phyloP scores from a whole-genome alignment of 2,113 vertebrate species.

The Choloepus hoffmanni region DNA sequence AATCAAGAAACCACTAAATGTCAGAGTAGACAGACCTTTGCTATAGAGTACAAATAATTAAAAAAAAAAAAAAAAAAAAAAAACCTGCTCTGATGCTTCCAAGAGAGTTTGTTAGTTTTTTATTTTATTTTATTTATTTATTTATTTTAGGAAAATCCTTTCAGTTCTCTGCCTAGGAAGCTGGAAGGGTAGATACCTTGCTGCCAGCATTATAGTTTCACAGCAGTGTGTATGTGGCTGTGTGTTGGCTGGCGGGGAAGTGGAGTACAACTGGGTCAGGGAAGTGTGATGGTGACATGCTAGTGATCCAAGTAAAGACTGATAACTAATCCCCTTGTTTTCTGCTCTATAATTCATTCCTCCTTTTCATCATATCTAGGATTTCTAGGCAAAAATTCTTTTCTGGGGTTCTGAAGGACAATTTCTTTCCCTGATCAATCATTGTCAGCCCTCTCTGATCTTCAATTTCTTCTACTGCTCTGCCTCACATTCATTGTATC shows the following conservation, averaged over 20 bases:
- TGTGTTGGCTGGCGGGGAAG: no score
- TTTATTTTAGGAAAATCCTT: neutral
- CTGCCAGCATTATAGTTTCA: neutral
- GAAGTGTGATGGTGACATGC: no score
- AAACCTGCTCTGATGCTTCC: neutral
- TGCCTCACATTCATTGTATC: neutral
- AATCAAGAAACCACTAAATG: neutral
- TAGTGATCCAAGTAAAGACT: neutral
- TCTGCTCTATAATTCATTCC: neutral
- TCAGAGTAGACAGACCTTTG: neutral
- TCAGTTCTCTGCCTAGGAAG: neutral
- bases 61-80: neutral
- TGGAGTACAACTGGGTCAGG: no score
- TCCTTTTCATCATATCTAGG: neutral
- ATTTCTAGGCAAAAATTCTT: neutral
- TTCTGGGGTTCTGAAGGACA: neutral
- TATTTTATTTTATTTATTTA: neutral
- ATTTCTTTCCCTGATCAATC: neutral
- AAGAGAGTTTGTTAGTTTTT: neutral
- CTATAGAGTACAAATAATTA: neutral
- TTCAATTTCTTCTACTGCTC: neutral
- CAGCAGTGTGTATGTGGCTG: neutral
- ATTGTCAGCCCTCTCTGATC: neutral
- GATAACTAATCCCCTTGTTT: neutral
- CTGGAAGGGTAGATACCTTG: neutral